phyloP scores from a whole-genome alignment of 2,888 invertebrate species.

The Piscicola geometra region DNA sequence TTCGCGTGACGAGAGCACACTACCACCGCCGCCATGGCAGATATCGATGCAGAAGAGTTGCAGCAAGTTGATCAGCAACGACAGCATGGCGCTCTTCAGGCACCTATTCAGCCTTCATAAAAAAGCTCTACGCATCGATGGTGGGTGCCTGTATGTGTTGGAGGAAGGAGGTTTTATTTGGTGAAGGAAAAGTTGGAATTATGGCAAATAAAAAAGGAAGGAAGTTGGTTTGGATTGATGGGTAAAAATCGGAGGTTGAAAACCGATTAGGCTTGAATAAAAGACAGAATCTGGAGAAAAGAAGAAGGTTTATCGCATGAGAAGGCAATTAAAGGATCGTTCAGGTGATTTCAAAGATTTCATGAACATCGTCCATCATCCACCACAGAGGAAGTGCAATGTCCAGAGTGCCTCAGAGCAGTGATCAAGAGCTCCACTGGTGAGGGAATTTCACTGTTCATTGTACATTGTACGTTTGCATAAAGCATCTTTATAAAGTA shows the following conservation, averaged over 20 bases:
- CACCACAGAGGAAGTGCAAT: too few relatives aligned
- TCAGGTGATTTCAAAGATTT: too few relatives aligned
- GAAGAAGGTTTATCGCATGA: too few relatives aligned
- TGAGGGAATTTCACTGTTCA: too few relatives aligned
- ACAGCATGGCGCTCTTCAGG: not conserved
- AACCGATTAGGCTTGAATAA: too few relatives aligned
- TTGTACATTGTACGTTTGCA: too few relatives aligned
- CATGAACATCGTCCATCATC: too few relatives aligned
- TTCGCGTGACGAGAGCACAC: not conserved
- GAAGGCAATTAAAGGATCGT: too few relatives aligned
- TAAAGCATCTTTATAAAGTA: too few relatives aligned
- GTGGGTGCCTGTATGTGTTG: not conserved
- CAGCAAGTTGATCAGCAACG: not conserved
- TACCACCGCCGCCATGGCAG: not conserved
- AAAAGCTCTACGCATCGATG: not conserved
- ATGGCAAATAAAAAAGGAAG: not conserved
- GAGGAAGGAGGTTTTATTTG: not conserved
- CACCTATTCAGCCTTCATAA: not conserved
- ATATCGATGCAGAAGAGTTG: not conserved
- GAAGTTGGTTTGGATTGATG: not conserved
- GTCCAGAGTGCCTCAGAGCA: too few relatives aligned
- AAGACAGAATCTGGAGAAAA: too few relatives aligned
- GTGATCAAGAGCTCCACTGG: too few relatives aligned
- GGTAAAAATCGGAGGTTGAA: not conserved
- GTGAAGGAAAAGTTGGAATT: not conserved